Conservation (phyloP, 2,888 invertebrate species). For the Caenorhabditis sp. region DNA sequence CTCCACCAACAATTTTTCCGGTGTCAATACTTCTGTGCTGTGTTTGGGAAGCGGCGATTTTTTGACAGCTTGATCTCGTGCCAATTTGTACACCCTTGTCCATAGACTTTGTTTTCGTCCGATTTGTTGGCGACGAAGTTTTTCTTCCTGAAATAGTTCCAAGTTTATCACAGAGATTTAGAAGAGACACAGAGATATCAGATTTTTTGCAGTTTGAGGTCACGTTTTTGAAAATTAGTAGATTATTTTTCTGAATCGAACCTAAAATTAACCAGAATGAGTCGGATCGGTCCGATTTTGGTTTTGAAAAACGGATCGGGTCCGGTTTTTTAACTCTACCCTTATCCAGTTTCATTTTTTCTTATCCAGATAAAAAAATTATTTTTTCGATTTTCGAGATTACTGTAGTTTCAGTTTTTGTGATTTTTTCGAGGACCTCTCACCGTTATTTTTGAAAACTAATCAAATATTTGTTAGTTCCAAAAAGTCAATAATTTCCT, state of each 20-base stretch:
- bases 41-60: constrained; percentile 39
- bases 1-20: constrained; percentile 30
- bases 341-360: no score
- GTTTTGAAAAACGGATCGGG: no score
- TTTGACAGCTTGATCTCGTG: constrained; percentile 44
- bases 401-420: no score
- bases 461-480: not conserved
- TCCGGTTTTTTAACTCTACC: no score
- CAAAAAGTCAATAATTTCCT: no score
- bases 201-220: no score
- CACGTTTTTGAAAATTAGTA: not conserved
- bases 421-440: no score
- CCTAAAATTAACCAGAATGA: not conserved
- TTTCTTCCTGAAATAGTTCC: constrained; percentile 46
- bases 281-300: no score
- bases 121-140: constrained; percentile 40
- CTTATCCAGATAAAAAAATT: no score
- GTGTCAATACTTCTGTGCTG: constrained; percentile 35
- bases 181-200: not conserved
- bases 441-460: no score
- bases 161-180: not conserved
- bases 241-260: not conserved
- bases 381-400: no score
- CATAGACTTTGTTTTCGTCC: constrained; percentile 57
- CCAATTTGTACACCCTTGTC: constrained; percentile 50